These are phyloP conservation scores for Phalacrocorax aristotelis DNA, from an alignment of 2,113 vertebrate genomes.

Conservation along the genomic window DNA sequence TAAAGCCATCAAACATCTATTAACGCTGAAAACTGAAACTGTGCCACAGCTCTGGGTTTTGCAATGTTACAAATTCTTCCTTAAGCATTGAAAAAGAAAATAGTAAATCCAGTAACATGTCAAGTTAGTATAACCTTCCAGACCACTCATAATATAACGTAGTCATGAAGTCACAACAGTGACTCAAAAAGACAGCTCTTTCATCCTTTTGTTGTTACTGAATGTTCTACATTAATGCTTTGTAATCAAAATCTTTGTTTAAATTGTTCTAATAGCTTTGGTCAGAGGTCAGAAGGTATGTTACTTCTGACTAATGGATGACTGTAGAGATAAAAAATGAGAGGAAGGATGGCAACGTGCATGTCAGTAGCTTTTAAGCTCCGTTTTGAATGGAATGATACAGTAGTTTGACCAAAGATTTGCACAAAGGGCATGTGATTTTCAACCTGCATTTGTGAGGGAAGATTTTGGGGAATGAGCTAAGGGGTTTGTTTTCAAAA, in stretches of 20 bases:
- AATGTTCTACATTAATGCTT: conserved; percentile 32
- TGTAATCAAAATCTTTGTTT: conserved; percentile 60
- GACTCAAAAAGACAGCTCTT: not conserved
- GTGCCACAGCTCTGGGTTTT: not conserved
- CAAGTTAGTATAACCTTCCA: not conserved
- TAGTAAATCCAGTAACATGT: not conserved
- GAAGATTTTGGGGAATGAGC: not conserved
- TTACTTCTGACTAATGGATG: conserved; percentile 13
- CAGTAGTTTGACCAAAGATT: not conserved
- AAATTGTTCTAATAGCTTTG: conserved; percentile 53
- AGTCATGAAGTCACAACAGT: conserved; percentile 13
- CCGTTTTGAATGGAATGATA: not conserved
- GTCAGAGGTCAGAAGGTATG: conserved; percentile 18
- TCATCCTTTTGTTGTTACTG: conserved; percentile 23
- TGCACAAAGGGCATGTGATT: not conserved
- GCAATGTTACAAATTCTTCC: not conserved
- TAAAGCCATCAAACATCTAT: not conserved
- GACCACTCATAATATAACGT: not conserved
- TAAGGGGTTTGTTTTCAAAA: not conserved
- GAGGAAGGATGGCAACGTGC: not conserved
- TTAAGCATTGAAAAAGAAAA: not conserved
- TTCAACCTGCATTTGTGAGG: not conserved
- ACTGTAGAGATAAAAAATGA: not conserved
- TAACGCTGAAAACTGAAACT: conserved; percentile 3
- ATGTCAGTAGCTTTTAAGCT: not conserved